A percentile compares a stretch with the other conserved stretches of the same genome.
Conservation (phyloP, 2,113 vertebrate genomes). For the Lophius piscatorius region DNA sequence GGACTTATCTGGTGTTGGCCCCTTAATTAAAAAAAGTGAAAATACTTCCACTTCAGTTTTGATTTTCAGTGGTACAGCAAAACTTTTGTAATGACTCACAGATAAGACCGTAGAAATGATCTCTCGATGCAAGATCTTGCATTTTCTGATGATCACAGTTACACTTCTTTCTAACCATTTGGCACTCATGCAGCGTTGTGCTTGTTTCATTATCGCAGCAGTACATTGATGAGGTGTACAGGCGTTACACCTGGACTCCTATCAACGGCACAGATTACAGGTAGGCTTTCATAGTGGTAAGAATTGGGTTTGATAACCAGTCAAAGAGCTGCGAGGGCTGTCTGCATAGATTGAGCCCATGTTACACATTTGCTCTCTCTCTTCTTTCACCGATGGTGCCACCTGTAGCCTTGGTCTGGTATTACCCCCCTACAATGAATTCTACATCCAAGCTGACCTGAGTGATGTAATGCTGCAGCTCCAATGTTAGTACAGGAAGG, state of each 20-base stretch:
- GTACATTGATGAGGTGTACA: slow-evolving; percentile 92
- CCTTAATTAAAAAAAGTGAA: too few species aligned
- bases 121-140: too few species aligned
- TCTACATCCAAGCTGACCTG: slow-evolving; percentile 96
- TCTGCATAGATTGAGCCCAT: background rate
- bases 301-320: too few species aligned
- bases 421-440: slow-evolving; percentile 91
- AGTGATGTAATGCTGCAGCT: slow-evolving; percentile 98
- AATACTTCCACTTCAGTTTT: too few species aligned
- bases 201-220: slow-evolving; percentile 73
- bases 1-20: too few species aligned
- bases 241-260: slow-evolving; percentile 94
- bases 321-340: background rate
- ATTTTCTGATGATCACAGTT: background rate
- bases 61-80: too few species aligned
- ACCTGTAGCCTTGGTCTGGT: slow-evolving; percentile 91
- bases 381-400: slow-evolving; percentile 7
- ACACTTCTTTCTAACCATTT: background rate
- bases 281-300: slow-evolving; percentile 73
- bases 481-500: slow-evolving; percentile 90
- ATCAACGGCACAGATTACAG: slow-evolving; percentile 98
- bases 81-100: too few species aligned
- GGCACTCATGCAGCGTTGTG: background rate
- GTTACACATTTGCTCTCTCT: background rate
- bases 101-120: too few species aligned